Evolutionary conservation across 1,140 invertebrate genomes (phyloP).

Genomic region (Lepidurus arcticus): DNA sequence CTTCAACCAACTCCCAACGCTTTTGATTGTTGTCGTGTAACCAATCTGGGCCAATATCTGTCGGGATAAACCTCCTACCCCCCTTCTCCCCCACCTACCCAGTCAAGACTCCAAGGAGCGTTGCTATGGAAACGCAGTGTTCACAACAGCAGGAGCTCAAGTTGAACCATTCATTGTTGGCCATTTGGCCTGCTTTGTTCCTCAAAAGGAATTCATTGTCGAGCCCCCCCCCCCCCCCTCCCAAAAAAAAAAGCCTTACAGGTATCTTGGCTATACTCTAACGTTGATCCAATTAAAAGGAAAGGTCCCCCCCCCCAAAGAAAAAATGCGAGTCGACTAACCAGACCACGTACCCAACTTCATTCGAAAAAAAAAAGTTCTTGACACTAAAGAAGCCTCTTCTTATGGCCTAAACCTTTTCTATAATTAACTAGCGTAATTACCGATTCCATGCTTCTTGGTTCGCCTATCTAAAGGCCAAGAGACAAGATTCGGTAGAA

Average conservation of each 20-base stretch:
- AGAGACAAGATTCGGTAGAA: neutral
- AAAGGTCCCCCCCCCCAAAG: neutral
- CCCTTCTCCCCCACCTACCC: neutral
- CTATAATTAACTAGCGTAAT: constrained; percentile 12
- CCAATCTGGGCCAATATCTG: constrained; percentile 8
- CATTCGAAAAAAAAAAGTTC: neutral
- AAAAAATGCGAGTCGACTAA: too few relatives aligned
- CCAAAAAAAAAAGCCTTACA: neutral
- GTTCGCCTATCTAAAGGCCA: neutral
- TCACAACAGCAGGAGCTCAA: constrained; percentile 13
- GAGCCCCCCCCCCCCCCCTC: too few relatives aligned
- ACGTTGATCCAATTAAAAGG: neutral
- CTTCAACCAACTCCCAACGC: neutral
- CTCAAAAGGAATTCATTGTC: constrained; percentile 1
- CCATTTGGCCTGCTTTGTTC: neutral
- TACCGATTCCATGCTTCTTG: neutral
- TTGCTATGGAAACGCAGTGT: constrained; percentile 13
- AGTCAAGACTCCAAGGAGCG: neutral
- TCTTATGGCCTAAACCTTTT: neutral
- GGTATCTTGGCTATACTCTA: neutral
- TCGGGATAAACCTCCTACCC: neutral
- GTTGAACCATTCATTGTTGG: constrained; percentile 10
- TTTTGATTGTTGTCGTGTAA: constrained; percentile 17
- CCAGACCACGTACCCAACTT: too few relatives aligned
- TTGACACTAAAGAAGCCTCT: neutral